Percentiles rank a stretch among this genome's conserved stretches.
Evolutionary conservation across 2,797 vertebrate species (phyloP).

Genomic region (Urophycis tenuis): DNA sequence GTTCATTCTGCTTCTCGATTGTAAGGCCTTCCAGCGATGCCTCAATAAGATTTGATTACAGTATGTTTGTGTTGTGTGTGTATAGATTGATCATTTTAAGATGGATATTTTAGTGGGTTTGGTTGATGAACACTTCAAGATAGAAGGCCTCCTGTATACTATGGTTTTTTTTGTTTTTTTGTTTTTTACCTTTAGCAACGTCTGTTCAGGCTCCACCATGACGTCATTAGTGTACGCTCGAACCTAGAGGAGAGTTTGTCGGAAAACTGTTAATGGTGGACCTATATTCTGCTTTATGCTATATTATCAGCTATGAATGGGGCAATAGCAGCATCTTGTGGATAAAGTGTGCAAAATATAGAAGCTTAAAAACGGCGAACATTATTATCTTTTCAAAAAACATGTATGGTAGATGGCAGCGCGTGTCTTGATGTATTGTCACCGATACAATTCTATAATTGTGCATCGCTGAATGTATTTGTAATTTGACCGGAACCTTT

Average conservation of each 20-base stretch:
- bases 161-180: not conserved
- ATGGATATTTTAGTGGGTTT: not conserved
- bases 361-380: not conserved
- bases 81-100: not conserved
- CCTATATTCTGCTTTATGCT: too few species aligned
- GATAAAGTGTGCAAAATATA: not conserved
- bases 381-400: not conserved
- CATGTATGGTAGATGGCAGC: not conserved
- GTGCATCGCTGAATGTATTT: not conserved
- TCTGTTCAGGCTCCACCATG: too few species aligned
- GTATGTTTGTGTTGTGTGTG: not conserved
- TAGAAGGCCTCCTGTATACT: not conserved
- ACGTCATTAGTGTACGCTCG: too few species aligned
- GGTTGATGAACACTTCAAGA: not conserved
- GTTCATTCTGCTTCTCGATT: not conserved
- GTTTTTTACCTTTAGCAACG: too few species aligned
- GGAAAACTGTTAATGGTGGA: too few species aligned
- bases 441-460: not conserved
- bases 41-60: not conserved
- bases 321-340: not conserved
- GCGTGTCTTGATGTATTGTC: too few species aligned
- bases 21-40: too few species aligned
- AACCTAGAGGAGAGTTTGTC: too few species aligned
- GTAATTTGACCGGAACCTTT: constrained; percentile 31
- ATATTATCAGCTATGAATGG: not conserved